A percentile compares a stretch with the other conserved stretches of the same genome.
These are phyloP conservation scores for Salticus scenicus DNA, from an alignment of 2,888 invertebrate genomes.

Conservation along the genomic window DNA sequence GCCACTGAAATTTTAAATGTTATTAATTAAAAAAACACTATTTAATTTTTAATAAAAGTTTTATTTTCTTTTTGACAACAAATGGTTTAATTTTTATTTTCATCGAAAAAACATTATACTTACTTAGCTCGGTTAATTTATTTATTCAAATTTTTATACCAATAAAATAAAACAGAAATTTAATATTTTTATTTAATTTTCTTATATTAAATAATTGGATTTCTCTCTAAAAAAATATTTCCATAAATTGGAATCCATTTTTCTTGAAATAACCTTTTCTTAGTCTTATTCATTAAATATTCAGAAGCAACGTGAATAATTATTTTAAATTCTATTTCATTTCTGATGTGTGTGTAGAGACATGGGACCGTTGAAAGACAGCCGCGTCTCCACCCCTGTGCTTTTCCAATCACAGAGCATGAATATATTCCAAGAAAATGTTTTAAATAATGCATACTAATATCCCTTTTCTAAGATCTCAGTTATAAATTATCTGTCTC, in stretches of 20 bases:
- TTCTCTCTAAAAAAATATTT: not conserved
- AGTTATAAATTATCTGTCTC: constrained; percentile 33
- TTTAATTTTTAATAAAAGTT: no score
- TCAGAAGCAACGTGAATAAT: not conserved
- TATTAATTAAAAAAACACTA: no score
- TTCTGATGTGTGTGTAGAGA: not conserved
- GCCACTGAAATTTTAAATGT: no score
- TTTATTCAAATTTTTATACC: no score
- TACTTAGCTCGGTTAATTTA: no score
- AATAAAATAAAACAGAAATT: no score
- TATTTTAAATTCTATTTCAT: not conserved
- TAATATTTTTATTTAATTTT: no score
- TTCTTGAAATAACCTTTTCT: not conserved
- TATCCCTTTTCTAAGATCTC: constrained; percentile 33
- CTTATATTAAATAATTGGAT: no score
- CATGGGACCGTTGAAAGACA: not conserved
- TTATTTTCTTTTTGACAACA: no score
- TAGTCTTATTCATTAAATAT: not conserved
- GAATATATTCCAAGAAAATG: not conserved
- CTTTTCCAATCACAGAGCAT: not conserved
- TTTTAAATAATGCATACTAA: constrained; percentile 60
- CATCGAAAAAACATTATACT: no score
- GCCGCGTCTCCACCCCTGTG: not conserved
- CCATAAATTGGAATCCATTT: not conserved
- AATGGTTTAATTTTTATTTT: no score